Conservation (phyloP, 1,140 invertebrate genomes). For the Oscheius sp. region DNA sequence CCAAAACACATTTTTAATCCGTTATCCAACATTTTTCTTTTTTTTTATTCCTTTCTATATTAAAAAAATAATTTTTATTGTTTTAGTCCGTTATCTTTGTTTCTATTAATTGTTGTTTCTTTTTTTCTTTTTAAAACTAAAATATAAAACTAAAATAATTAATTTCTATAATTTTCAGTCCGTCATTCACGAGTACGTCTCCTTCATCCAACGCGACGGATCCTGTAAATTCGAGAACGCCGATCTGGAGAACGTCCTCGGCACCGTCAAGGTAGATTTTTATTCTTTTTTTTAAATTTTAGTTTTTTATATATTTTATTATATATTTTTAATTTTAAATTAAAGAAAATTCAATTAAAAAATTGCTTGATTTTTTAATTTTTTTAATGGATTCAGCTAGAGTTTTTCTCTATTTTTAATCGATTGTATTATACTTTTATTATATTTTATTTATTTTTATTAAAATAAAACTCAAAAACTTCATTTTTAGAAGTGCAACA, state of each 20-base stretch:
- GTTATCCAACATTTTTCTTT: not conserved
- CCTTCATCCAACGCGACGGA: slow-evolving; percentile 3
- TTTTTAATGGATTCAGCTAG: too few species aligned
- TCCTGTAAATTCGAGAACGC: not conserved
- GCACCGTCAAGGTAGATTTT: not conserved
- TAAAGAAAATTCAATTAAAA: too few species aligned
- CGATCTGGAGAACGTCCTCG: not conserved
- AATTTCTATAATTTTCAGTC: not conserved
- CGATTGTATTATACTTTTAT: too few species aligned
- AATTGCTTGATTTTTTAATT: too few species aligned
- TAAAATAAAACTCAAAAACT: too few species aligned
- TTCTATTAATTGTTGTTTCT: too few species aligned
- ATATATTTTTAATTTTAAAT: not conserved
- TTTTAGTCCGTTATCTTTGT: not conserved
- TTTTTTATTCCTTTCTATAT: not conserved
- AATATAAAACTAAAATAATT: too few species aligned
- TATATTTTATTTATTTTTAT: too few species aligned
- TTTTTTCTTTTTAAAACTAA: too few species aligned
- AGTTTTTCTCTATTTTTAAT: too few species aligned
- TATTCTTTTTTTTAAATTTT: not conserved
- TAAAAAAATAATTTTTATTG: not conserved
- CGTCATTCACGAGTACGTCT: not conserved
- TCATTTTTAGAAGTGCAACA: slow-evolving; percentile 7
- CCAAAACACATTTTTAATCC: not conserved
- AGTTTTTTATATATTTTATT: not conserved